A percentile compares a stretch with the other conserved stretches of the same genome.
phyloP scores from a whole-genome alignment of 2,797 vertebrate species.

The Molossus molossus region DNA sequence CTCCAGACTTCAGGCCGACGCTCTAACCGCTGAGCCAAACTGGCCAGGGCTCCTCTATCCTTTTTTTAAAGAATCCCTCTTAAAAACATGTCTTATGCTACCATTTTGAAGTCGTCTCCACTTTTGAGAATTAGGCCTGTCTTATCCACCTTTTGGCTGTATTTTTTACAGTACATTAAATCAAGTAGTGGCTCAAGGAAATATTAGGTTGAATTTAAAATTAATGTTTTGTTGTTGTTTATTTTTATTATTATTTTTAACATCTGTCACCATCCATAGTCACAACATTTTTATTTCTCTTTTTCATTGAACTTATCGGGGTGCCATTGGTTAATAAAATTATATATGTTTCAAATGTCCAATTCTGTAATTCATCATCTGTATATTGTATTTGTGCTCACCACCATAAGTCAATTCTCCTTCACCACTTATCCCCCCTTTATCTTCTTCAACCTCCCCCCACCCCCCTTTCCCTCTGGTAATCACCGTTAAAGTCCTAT shows the following conservation, averaged over 20 bases:
- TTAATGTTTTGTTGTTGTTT: background rate
- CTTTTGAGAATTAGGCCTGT: background rate
- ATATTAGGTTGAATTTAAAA: constrained; percentile 1
- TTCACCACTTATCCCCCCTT: background rate
- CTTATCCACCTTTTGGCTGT: background rate
- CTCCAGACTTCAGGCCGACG: no score
- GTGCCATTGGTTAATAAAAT: background rate
- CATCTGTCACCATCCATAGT: background rate
- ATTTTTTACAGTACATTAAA: background rate
- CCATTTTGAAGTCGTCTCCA: background rate
- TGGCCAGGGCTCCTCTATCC: no score
- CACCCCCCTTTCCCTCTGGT: background rate
- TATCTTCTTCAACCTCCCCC: background rate
- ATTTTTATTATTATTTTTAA: background rate
- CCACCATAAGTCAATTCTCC: background rate
- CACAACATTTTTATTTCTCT: background rate
- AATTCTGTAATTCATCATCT: background rate
- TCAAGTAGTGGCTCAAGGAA: constrained; percentile 32
- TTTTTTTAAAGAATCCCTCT: background rate
- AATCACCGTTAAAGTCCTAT: background rate
- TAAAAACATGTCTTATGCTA: background rate
- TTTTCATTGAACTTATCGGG: background rate
- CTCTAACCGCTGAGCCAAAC: no score
- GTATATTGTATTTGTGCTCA: background rate
- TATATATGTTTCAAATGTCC: background rate